Conservation (phyloP, 2,797 vertebrate genomes). For the Pampus argenteus region DNA sequence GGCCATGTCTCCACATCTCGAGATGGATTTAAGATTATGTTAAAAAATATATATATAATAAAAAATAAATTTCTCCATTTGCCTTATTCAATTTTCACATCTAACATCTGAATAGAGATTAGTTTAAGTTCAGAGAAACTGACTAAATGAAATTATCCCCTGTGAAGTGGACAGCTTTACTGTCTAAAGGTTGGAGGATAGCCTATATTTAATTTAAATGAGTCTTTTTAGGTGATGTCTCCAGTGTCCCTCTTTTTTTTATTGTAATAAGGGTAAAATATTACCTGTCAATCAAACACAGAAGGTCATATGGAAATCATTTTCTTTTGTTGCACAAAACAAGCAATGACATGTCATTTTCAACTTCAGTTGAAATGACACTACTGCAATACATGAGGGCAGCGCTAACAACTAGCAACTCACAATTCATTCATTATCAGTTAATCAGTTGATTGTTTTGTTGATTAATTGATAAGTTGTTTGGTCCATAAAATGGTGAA, state of each 20-base stretch:
- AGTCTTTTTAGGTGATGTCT: not conserved
- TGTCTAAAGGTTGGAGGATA: not conserved
- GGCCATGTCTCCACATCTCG: not conserved
- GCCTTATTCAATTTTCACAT: not conserved
- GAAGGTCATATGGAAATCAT: no score
- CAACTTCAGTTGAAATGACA: no score
- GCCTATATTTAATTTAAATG: not conserved
- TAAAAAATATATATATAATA: conserved; percentile 5
- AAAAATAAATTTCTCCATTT: not conserved
- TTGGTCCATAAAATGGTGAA: no score
- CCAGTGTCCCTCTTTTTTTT: not conserved
- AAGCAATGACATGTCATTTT: no score
- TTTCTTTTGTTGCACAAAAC: no score
- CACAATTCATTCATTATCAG: no score
- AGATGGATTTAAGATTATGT: not conserved
- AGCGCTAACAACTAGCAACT: no score
- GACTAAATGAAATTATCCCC: not conserved
- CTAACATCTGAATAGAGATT: not conserved
- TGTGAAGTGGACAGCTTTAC: not conserved
- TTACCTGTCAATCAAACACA: not conserved
- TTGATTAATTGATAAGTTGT: no score
- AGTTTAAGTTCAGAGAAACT: not conserved
- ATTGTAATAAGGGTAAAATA: not conserved
- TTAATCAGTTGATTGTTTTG: no score
- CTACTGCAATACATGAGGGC: no score